phyloP scores from a whole-genome alignment of 2,797 vertebrate species.

The Sus cebifrons region DNA sequence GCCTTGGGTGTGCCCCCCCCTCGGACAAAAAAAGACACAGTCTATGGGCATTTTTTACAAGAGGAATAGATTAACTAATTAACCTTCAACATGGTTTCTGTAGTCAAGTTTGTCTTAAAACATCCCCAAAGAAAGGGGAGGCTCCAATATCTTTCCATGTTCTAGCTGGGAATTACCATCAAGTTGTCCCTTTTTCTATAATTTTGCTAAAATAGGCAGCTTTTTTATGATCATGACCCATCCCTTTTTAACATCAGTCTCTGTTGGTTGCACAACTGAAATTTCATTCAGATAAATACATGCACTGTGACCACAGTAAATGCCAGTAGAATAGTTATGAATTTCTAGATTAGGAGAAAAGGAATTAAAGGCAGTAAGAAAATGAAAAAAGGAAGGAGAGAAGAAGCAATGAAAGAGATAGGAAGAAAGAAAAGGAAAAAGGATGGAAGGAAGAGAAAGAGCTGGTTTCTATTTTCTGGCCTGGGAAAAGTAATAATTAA shows the following conservation, averaged over 20 bases:
- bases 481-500: not conserved
- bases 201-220: constrained; percentile 17
- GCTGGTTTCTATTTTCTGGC: not conserved
- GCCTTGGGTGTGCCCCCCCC: too few relatives aligned
- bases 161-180: not conserved
- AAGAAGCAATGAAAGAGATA: not conserved
- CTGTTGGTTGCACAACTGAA: constrained; percentile 24
- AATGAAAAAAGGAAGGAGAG: not conserved
- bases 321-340: not conserved
- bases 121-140: not conserved
- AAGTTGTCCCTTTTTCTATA: not conserved
- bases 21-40: not conserved
- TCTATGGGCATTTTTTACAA: not conserved
- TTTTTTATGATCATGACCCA: constrained; percentile 26
- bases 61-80: not conserved
- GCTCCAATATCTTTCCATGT: not conserved
- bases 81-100: not conserved
- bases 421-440: not conserved
- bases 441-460: not conserved
- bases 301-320: not conserved
- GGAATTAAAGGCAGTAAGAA: constrained; percentile 18
- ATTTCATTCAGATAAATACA: constrained; percentile 22
- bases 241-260: constrained; percentile 5
- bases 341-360: not conserved
- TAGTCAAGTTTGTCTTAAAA: not conserved